Evolutionary conservation across 2,888 invertebrate species (phyloP).

Genomic region (Slavum lentiscoides): DNA sequence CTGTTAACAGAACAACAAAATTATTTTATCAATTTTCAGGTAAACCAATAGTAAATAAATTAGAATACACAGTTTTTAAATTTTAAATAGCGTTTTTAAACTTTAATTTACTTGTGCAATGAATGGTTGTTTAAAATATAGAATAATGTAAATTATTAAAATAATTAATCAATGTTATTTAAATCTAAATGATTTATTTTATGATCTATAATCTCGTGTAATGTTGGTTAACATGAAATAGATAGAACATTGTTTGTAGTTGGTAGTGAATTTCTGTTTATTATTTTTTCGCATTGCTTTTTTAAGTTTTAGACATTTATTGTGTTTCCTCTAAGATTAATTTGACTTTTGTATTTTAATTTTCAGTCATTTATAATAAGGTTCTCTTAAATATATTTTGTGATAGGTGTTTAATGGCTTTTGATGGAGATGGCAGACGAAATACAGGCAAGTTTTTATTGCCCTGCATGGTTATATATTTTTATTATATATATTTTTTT

Average conservation of each 20-base stretch:
- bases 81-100: not conserved
- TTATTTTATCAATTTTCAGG: constrained; percentile 39
- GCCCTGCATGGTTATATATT: constrained; percentile 6
- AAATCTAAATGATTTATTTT: not conserved
- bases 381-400: constrained; percentile 4
- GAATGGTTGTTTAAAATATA: not conserved
- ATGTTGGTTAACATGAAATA: constrained; percentile 45
- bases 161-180: not conserved
- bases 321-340: not conserved
- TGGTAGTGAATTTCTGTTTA: constrained; percentile 46
- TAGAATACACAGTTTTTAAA: not conserved
- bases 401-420: constrained; percentile 50
- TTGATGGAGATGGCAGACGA: constrained; percentile 52
- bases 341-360: constrained; percentile 3
- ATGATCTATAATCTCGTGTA: not conserved
- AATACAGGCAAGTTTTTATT: constrained; percentile 38
- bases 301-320: not conserved
- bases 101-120: not conserved
- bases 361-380: not conserved
- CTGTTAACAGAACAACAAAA: constrained; percentile 9
- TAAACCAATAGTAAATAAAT: constrained; percentile 14
- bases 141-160: not conserved
- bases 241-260: constrained; percentile 52
- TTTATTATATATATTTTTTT: not conserved
- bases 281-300: constrained; percentile 42